Conservation (phyloP, 2,113 vertebrate genomes). For the Marcusenius ussheri region DNA sequence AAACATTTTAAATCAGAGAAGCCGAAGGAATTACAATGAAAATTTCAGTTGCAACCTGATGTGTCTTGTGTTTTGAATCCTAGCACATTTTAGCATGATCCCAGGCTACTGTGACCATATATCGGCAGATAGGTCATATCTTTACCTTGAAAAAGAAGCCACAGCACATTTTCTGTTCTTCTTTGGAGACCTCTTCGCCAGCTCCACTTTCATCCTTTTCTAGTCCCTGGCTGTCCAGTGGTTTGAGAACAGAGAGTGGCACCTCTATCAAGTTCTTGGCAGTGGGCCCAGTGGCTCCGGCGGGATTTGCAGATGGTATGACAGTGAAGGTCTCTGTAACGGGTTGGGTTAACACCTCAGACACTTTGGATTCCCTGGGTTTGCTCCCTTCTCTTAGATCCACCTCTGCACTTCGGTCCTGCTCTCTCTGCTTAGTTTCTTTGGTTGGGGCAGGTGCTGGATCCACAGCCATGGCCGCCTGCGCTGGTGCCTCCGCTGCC, state of each 20-base stretch:
- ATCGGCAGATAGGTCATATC: background rate
- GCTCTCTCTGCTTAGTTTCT: conserved; percentile 25
- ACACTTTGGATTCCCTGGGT: conserved; percentile 53
- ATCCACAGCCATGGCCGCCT: conserved; percentile 27
- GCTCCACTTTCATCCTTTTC: conserved; percentile 64
- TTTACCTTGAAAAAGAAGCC: conserved; percentile 96
- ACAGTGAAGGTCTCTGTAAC: conserved; percentile 59
- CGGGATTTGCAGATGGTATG: conserved; percentile 50
- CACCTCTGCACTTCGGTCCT: conserved; percentile 5
- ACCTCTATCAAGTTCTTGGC: conserved; percentile 79
- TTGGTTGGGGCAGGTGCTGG: conserved; percentile 27
- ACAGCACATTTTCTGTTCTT: conserved; percentile 93
- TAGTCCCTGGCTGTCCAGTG: conserved; percentile 51
- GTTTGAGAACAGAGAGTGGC: conserved; percentile 72
- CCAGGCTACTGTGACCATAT: background rate
- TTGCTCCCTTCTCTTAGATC: conserved; percentile 37
- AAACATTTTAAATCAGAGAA: background rate
- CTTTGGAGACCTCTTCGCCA: conserved; percentile 60
- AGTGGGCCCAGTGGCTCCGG: conserved; percentile 42
- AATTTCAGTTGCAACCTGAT: background rate
- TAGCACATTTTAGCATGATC: background rate
- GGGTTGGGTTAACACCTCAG: conserved; percentile 69
- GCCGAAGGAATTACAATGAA: background rate
- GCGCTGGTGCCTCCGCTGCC: background rate
- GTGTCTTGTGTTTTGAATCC: background rate